phyloP scores from a whole-genome alignment of 2,888 invertebrate genomes.

The Odontocolon sp. region DNA sequence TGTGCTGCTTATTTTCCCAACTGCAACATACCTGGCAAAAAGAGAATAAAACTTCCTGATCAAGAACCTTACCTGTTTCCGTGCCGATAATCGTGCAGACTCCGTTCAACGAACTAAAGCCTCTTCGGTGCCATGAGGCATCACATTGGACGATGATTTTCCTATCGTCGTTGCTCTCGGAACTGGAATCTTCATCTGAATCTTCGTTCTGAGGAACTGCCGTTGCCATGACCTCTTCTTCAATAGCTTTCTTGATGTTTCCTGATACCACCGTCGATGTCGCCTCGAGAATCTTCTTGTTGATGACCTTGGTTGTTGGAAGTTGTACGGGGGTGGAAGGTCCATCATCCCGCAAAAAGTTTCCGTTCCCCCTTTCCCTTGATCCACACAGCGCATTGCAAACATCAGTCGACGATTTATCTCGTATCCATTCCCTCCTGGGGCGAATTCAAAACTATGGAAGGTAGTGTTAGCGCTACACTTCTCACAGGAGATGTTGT shows the following conservation, averaged over 20 bases:
- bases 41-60: conserved; percentile 22
- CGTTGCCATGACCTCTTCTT: neutral
- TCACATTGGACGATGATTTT: conserved; percentile 43
- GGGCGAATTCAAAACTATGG: neutral
- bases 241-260: neutral
- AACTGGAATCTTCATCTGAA: too few relatives aligned
- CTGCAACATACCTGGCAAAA: conserved; percentile 33
- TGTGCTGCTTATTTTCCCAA: conserved; percentile 24
- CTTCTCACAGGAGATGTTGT: neutral
- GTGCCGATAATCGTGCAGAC: conserved; percentile 40
- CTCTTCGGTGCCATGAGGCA: conserved; percentile 47
- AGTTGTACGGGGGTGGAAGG: neutral
- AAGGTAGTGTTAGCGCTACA: neutral
- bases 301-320: neutral
- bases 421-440: neutral
- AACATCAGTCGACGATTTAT: neutral
- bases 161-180: too few relatives aligned
- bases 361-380: neutral
- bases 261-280: neutral
- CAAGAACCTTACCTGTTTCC: conserved; percentile 29
- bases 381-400: neutral
- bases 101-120: conserved; percentile 39
- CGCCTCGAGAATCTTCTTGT: neutral
- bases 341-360: neutral
- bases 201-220: too few relatives aligned